Evolutionary conservation across 1,140 invertebrate species (phyloP).

Genomic region (Cydia amplana): DNA sequence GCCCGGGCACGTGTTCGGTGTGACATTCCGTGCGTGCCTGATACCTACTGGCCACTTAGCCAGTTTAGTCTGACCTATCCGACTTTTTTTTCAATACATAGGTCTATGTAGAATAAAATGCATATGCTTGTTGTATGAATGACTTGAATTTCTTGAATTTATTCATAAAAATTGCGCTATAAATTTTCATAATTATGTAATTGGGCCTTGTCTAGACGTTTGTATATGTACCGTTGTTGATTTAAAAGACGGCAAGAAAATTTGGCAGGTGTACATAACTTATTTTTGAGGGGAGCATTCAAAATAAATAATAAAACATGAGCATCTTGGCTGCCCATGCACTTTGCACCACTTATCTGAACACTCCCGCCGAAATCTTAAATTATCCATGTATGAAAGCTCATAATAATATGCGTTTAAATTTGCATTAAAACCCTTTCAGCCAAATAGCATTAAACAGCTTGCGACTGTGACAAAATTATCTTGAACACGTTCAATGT

Average conservation of each 20-base stretch:
- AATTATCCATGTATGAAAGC: constrained; percentile 23
- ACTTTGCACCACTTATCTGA: constrained; percentile 9
- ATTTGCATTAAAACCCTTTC: constrained; percentile 12
- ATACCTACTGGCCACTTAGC: not conserved
- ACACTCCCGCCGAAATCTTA: not conserved
- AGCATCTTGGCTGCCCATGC: not conserved
- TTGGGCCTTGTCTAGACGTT: too few species aligned
- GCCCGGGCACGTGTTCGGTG: constrained; percentile 16
- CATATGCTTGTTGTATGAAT: not conserved
- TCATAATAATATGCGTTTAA: constrained; percentile 27
- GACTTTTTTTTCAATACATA: not conserved
- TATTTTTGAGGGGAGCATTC: not conserved
- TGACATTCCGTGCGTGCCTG: constrained; percentile 25
- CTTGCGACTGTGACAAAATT: constrained; percentile 24
- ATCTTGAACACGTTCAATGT: constrained; percentile 19
- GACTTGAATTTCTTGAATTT: too few species aligned
- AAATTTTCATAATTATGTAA: too few species aligned
- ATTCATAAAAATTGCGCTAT: too few species aligned
- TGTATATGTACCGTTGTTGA: too few species aligned
- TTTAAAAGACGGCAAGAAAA: too few species aligned
- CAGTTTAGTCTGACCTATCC: not conserved
- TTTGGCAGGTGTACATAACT: not conserved
- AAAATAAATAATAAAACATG: not conserved
- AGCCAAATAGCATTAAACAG: constrained; percentile 31
- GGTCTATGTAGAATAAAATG: not conserved